A percentile compares a stretch with the other conserved stretches of the same genome.
phyloP scores from a whole-genome alignment of 2,888 invertebrate species.

The Acholoe squamosa region DNA sequence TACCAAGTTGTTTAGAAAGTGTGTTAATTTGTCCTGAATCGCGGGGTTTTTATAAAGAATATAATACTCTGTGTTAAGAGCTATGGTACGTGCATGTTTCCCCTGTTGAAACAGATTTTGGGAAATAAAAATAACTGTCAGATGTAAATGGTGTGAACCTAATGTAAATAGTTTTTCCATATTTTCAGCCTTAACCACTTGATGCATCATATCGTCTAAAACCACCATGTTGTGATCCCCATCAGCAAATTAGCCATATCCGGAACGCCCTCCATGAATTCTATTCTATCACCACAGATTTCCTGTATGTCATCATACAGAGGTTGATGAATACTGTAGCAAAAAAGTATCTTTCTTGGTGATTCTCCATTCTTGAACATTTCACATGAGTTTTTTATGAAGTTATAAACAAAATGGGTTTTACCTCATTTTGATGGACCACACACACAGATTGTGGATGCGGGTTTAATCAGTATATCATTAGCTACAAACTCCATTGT shows the following conservation, averaged over 20 bases:
- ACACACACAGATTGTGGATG: not conserved
- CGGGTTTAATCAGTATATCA: too few relatives aligned
- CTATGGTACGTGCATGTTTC: not conserved
- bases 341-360: not conserved
- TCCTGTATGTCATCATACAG: too few relatives aligned
- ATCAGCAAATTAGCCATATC: too few relatives aligned
- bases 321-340: not conserved
- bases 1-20: not conserved
- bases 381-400: not conserved
- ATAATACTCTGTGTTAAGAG: not conserved
- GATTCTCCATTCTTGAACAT: not conserved
- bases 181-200: too few relatives aligned
- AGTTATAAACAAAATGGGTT: not conserved
- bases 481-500: too few relatives aligned
- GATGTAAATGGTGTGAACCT: not conserved
- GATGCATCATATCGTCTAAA: too few relatives aligned
- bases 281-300: too few relatives aligned
- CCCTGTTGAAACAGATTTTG: not conserved
- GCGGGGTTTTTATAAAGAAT: not conserved
- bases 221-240: too few relatives aligned
- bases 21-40: not conserved
- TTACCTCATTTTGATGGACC: not conserved
- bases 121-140: not conserved
- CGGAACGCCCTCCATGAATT: too few relatives aligned
- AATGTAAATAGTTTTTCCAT: too few relatives aligned